Conservation (phyloP, 1,140 invertebrate species). For the Olivierus martensii region DNA sequence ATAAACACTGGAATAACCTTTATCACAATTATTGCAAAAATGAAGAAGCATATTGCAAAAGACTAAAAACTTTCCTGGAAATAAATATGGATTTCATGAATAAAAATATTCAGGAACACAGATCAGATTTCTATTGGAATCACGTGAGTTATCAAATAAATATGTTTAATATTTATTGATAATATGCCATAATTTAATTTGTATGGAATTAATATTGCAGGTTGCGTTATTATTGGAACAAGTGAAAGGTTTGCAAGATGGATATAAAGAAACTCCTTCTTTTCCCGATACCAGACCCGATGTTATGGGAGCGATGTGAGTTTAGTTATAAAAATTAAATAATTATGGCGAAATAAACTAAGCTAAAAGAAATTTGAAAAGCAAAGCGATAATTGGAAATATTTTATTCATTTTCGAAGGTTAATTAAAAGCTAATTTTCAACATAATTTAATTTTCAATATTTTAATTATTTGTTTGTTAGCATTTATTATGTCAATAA, state of each 20-base stretch:
- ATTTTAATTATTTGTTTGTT: too few species aligned
- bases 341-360: too few species aligned
- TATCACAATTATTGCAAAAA: slow-evolving; percentile 50
- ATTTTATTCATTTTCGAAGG: too few species aligned
- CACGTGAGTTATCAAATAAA: slow-evolving; percentile 39
- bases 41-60: slow-evolving; percentile 48
- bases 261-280: slow-evolving; percentile 26
- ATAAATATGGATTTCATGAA: slow-evolving; percentile 48
- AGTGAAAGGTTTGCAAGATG: slow-evolving; percentile 36
- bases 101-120: slow-evolving; percentile 35
- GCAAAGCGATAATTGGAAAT: too few species aligned
- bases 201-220: too few species aligned
- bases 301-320: slow-evolving; percentile 23
- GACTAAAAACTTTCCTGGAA: slow-evolving; percentile 47
- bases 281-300: slow-evolving; percentile 21
- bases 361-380: too few species aligned
- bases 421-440: too few species aligned
- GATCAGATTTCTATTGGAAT: slow-evolving; percentile 58
- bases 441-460: too few species aligned
- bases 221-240: slow-evolving; percentile 35
- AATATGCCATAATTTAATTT: too few species aligned
- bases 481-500: too few species aligned
- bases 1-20: slow-evolving; percentile 64
- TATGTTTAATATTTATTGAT: too few species aligned
- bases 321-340: too few species aligned